These are phyloP conservation scores for Antechinus stuartii DNA, from an alignment of 2,113 vertebrate species.

Conservation along the genomic window DNA sequence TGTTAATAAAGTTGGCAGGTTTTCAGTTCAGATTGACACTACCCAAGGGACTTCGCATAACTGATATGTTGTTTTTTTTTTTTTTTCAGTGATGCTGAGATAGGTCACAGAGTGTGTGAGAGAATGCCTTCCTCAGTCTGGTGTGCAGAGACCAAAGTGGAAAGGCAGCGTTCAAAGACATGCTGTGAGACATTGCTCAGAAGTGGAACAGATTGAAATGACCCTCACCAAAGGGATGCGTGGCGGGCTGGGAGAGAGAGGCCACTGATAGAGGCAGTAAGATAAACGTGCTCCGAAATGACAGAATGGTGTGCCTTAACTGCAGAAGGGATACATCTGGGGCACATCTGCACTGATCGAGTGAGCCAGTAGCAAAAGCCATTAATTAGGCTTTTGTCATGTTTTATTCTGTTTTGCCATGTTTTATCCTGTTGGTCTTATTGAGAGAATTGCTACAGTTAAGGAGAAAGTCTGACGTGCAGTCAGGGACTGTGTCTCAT, in stretches of 20 bases:
- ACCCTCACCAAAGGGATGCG: slow-evolving; percentile 14
- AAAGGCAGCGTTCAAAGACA: slow-evolving; percentile 40
- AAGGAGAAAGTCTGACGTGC: slow-evolving; percentile 3
- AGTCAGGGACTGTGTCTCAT: not conserved
- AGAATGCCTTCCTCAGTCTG: slow-evolving; percentile 32
- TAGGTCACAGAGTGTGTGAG: not conserved
- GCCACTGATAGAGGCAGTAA: slow-evolving; percentile 31
- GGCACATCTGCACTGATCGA: not conserved
- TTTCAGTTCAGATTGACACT: slow-evolving; percentile 32
- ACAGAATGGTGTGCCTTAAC: slow-evolving; percentile 3
- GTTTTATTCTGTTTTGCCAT: slow-evolving; percentile 1
- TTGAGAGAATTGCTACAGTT: not conserved
- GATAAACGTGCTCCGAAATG: not conserved
- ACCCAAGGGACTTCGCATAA: slow-evolving; percentile 1
- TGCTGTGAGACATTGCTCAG: slow-evolving; percentile 51
- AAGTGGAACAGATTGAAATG: slow-evolving; percentile 54
- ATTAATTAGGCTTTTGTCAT: slow-evolving; percentile 2
- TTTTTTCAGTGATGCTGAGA: slow-evolving; percentile 29
- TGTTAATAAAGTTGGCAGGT: slow-evolving; percentile 42
- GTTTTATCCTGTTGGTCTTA: not conserved
- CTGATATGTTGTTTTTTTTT: not conserved
- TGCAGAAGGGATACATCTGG: not conserved
- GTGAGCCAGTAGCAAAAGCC: not conserved
- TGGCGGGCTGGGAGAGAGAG: slow-evolving; percentile 34
- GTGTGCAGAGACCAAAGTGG: slow-evolving; percentile 33